Percentiles rank a stretch among this genome's conserved stretches.
Conservation (phyloP, 2,797 vertebrate species). For the Halcyon leucocephala region DNA sequence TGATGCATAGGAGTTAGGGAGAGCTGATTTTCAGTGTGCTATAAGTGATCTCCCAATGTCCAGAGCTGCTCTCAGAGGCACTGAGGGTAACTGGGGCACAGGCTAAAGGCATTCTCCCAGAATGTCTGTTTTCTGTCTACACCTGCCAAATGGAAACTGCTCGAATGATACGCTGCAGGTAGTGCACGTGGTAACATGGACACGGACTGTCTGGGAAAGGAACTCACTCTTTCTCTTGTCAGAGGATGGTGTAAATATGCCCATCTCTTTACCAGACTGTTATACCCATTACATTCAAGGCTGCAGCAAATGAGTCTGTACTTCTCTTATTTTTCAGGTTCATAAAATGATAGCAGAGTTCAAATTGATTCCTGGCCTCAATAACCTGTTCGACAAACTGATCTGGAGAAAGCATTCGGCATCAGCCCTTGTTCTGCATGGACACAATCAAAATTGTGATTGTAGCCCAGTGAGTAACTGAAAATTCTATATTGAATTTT, state of each 20-base stretch:
- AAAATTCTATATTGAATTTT: neutral
- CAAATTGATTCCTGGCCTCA: slow-evolving; percentile 96
- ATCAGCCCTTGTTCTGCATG: slow-evolving; percentile 92
- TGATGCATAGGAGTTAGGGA: neutral
- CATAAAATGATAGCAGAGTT: slow-evolving; percentile 99
- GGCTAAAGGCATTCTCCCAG: neutral
- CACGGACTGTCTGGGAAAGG: neutral
- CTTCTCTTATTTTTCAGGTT: slow-evolving; percentile 81
- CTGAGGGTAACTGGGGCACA: rapidly evolving
- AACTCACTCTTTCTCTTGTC: neutral
- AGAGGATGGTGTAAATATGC: neutral
- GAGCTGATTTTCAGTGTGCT: neutral
- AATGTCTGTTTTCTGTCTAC: neutral
- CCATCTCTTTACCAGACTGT: neutral
- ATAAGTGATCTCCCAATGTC: neutral
- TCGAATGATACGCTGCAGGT: neutral
- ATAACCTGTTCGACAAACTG: slow-evolving; percentile 97
- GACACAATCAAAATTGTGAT: slow-evolving; percentile 98
- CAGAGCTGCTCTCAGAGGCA: neutral
- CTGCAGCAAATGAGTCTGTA: neutral
- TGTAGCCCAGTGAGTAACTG: slow-evolving; percentile 91
- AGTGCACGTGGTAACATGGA: neutral
- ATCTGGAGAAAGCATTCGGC: slow-evolving; percentile 98
- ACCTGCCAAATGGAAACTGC: neutral
- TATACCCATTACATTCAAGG: neutral